A percentile compares a stretch with the other conserved stretches of the same genome.
Conservation (phyloP, 2,797 vertebrate species). For the Glyptemys insculpta region DNA sequence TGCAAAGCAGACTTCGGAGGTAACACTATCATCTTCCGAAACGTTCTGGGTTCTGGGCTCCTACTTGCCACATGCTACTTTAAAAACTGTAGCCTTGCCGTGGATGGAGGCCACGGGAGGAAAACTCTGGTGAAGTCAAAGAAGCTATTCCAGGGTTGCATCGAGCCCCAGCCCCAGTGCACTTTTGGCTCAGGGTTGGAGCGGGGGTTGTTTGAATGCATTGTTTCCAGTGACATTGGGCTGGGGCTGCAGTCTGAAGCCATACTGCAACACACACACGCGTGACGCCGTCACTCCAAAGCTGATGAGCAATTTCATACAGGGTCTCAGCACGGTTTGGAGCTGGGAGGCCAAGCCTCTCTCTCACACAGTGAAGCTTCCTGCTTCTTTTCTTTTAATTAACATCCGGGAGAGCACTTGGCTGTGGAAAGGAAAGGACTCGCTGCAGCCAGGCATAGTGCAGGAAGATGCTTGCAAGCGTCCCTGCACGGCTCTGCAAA, state of each 20-base stretch:
- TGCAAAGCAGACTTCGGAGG: background rate
- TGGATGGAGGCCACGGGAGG: background rate
- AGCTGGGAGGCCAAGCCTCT: fast-evolving
- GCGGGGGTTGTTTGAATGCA: background rate
- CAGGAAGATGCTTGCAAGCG: background rate
- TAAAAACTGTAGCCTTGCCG: background rate
- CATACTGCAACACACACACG: background rate
- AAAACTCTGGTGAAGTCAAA: background rate
- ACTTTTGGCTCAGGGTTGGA: background rate
- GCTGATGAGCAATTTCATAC: background rate
- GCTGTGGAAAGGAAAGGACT: background rate
- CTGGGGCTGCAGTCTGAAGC: background rate
- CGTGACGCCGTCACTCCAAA: background rate
- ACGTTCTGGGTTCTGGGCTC: background rate
- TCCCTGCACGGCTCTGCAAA: background rate
- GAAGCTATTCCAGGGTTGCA: background rate
- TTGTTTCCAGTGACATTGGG: background rate
- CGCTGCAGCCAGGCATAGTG: background rate
- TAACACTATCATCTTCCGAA: background rate
- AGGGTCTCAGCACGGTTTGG: background rate
- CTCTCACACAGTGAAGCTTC: background rate
- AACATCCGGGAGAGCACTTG: background rate
- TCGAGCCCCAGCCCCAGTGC: background rate
- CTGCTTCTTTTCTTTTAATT: background rate
- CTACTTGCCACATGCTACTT: background rate